Conservation (phyloP, 2,888 invertebrate genomes). For the Boloria selene region DNA sequence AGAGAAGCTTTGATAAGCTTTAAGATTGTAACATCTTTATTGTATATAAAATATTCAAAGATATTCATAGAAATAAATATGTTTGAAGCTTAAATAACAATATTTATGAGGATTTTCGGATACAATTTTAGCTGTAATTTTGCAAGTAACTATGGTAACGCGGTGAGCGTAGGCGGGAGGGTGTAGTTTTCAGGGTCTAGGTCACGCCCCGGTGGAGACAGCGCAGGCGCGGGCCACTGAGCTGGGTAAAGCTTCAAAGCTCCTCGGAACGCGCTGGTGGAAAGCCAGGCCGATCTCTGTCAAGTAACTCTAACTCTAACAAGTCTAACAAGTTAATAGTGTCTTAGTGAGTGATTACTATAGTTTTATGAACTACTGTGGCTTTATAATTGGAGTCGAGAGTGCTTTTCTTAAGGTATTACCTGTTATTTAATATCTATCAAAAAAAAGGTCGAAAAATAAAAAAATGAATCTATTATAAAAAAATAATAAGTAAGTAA, state of each 20-base stretch:
- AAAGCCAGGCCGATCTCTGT: slow-evolving; percentile 37
- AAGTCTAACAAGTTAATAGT: slow-evolving; percentile 25
- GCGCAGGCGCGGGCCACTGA: slow-evolving; percentile 69
- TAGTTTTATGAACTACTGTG: slow-evolving; percentile 27
- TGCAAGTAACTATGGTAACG: slow-evolving; percentile 64
- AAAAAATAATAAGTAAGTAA: background rate
- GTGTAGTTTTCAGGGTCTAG: slow-evolving; percentile 81
- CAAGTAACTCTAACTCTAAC: slow-evolving; percentile 27
- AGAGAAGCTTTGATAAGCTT: background rate
- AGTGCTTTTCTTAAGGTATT: background rate
- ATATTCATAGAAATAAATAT: background rate
- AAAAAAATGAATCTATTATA: background rate
- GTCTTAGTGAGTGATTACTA: slow-evolving; percentile 26
- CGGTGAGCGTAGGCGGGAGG: slow-evolving; percentile 70
- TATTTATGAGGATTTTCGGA: slow-evolving; percentile 11
- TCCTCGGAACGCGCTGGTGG: slow-evolving; percentile 59
- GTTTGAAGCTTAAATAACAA: background rate
- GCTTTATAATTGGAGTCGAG: background rate
- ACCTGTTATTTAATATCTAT: background rate
- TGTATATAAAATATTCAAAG: no score
- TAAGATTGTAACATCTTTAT: background rate
- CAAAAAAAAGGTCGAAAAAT: background rate
- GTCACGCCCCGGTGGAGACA: slow-evolving; percentile 72
- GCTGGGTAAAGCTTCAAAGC: slow-evolving; percentile 59
- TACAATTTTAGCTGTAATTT: slow-evolving; percentile 50